These are phyloP conservation scores for Shinisaurus crocodilurus DNA, from an alignment of 2,113 vertebrate species.

Conservation along the genomic window DNA sequence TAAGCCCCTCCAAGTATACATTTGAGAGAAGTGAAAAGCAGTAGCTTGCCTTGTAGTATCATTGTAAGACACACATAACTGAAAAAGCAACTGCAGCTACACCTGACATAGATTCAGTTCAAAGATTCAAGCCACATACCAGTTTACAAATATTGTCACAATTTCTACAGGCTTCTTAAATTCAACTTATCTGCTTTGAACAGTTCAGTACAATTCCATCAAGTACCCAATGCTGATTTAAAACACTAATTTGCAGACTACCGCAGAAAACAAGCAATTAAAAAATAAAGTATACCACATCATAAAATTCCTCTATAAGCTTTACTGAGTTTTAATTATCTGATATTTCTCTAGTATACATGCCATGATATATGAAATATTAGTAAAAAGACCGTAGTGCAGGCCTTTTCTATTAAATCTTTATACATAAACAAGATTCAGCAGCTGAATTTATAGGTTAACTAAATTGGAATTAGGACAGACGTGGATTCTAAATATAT, in stretches of 20 bases:
- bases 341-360: neutral
- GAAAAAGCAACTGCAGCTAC: neutral
- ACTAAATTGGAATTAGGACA: neutral
- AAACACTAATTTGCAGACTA: slow-evolving; percentile 9
- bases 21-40: too few relatives aligned
- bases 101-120: neutral
- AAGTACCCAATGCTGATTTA: rapidly evolving
- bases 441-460: neutral
- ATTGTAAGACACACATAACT: too few relatives aligned
- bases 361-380: neutral
- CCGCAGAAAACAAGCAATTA: slow-evolving; percentile 11
- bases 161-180: slow-evolving; percentile 22
- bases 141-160: neutral
- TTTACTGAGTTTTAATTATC: slow-evolving; percentile 4
- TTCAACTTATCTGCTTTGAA: neutral
- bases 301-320: rapidly evolving
- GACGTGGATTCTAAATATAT: neutral
- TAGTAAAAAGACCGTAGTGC: neutral
- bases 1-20: too few relatives aligned
- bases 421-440: slow-evolving; percentile 6
- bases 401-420: neutral
- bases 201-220: neutral
- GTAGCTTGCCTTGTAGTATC: too few relatives aligned
- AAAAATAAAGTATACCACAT: neutral
- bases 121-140: neutral